Percentiles rank a stretch among this genome's conserved stretches.
Evolutionary conservation across 2,797 vertebrate genomes (phyloP).

Genomic region (Alfaro cultratus): DNA sequence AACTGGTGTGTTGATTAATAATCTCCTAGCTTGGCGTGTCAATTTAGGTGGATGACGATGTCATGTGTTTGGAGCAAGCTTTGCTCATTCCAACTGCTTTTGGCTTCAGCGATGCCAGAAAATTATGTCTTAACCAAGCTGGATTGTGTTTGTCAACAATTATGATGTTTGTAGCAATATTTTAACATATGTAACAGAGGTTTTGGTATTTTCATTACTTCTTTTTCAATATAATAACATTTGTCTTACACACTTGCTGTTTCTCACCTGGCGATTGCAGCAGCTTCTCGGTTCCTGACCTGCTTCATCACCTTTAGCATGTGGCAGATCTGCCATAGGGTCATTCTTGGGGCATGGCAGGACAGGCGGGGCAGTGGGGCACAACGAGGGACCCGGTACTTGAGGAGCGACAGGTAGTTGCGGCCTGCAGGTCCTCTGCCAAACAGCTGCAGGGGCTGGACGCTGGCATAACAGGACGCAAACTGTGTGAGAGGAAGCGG

Average conservation of each 20-base stretch:
- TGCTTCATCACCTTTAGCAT: constrained; percentile 79
- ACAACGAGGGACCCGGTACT: constrained; percentile 68
- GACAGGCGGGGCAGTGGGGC: constrained; percentile 69
- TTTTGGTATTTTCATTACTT: background rate
- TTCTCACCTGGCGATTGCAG: constrained; percentile 59
- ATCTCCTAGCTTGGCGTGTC: background rate
- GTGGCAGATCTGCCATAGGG: constrained; percentile 80
- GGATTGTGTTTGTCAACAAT: background rate
- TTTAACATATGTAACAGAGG: background rate
- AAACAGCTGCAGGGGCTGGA: constrained; percentile 66
- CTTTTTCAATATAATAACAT: background rate
- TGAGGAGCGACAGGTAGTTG: constrained; percentile 72
- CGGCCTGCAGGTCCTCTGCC: constrained; percentile 51
- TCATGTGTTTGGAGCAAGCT: background rate
- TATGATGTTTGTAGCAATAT: background rate
- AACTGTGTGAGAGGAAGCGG: constrained; percentile 60
- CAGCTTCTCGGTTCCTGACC: constrained; percentile 70
- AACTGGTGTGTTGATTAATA: background rate
- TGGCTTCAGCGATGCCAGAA: no score
- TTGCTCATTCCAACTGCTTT: no score
- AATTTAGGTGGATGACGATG: background rate
- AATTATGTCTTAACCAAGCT: background rate
- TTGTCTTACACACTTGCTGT: background rate
- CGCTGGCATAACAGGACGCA: constrained; percentile 78
- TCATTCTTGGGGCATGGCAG: constrained; percentile 75